Percentiles rank a stretch among this genome's conserved stretches.
Evolutionary conservation across 2,113 vertebrate species (phyloP).

Genomic region (Eleginops maclovinus): DNA sequence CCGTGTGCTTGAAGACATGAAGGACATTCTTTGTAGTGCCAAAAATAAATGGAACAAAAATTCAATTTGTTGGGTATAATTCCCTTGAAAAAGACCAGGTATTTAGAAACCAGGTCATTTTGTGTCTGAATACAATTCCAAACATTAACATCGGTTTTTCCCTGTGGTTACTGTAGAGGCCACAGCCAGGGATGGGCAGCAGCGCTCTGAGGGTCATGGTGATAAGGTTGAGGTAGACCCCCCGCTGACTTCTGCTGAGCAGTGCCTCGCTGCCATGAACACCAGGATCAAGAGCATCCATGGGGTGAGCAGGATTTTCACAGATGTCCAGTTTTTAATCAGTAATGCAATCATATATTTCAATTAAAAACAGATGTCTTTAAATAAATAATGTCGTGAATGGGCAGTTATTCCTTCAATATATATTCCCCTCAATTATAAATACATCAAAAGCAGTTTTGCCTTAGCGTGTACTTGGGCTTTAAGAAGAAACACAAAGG

Average conservation of each 20-base stretch:
- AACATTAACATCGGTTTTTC: background rate
- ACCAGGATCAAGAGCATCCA: conserved; percentile 70
- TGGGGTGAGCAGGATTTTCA: conserved; percentile 64
- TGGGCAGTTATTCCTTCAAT: background rate
- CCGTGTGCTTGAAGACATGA: conserved; percentile 37
- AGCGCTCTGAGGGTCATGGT: background rate
- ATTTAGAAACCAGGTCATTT: background rate
- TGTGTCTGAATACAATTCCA: conserved; percentile 4
- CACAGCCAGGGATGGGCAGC: background rate
- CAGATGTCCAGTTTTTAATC: background rate
- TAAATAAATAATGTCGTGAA: background rate
- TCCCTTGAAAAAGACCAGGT: background rate
- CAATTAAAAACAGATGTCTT: background rate
- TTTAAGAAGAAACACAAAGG: background rate
- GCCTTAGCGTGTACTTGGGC: background rate
- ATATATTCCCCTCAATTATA: background rate
- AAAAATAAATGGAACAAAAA: conserved; percentile 34
- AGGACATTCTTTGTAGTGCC: conserved; percentile 38
- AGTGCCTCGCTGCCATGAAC: conserved; percentile 73
- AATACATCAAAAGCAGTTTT: background rate
- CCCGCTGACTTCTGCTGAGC: conserved; percentile 67
- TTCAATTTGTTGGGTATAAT: conserved; percentile 26
- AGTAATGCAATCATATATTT: background rate
- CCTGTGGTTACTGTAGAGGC: conserved; percentile 4
- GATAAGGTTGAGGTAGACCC: background rate